These are phyloP conservation scores for Anguilla pacifica DNA, from an alignment of 2,797 vertebrate species.

Conservation along the genomic window DNA sequence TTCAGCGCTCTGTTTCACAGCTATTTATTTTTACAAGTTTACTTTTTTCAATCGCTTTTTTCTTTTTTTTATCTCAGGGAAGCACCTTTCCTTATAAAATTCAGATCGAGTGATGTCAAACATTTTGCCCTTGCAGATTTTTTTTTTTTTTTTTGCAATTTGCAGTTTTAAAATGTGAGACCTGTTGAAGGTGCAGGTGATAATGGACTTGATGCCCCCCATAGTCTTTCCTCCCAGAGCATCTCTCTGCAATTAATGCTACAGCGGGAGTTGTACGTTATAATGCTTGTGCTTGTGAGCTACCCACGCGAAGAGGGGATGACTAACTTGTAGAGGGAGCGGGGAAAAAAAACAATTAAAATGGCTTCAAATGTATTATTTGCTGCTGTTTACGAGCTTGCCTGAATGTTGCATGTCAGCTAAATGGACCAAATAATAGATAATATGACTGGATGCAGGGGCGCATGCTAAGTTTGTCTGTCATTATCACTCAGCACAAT, in stretches of 20 bases:
- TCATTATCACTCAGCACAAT: conserved; percentile 91
- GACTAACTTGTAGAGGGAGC: conserved; percentile 44
- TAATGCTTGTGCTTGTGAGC: conserved; percentile 97
- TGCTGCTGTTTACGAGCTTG: conserved; percentile 82
- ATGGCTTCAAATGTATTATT: conserved; percentile 81
- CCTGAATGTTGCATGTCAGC: conserved; percentile 87
- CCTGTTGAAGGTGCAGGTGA: conserved; percentile 99
- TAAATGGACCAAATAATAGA: conserved; percentile 84
- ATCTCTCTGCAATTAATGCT: conserved; percentile 99
- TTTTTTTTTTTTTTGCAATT: conserved; percentile 83
- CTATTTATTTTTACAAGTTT: background rate
- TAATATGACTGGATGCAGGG: conserved; percentile 82
- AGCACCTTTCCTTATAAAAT: conserved; percentile 88
- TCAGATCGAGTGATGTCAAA: conserved; percentile 98
- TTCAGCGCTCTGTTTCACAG: conserved; percentile 33
- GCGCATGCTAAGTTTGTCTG: conserved; percentile 89
- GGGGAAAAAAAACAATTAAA: conserved; percentile 82
- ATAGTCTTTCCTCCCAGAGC: conserved; percentile 92
- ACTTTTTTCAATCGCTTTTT: conserved; percentile 20
- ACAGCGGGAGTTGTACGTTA: conserved; percentile 99
- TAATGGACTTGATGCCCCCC: conserved; percentile 99
- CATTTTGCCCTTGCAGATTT: conserved; percentile 99
- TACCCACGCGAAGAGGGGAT: conserved; percentile 70
- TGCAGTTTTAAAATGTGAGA: conserved; percentile 99
- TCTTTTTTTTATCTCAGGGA: conserved; percentile 32